Conservation (phyloP, 2,113 vertebrate species). For the Illadopsis cleaveri region DNA sequence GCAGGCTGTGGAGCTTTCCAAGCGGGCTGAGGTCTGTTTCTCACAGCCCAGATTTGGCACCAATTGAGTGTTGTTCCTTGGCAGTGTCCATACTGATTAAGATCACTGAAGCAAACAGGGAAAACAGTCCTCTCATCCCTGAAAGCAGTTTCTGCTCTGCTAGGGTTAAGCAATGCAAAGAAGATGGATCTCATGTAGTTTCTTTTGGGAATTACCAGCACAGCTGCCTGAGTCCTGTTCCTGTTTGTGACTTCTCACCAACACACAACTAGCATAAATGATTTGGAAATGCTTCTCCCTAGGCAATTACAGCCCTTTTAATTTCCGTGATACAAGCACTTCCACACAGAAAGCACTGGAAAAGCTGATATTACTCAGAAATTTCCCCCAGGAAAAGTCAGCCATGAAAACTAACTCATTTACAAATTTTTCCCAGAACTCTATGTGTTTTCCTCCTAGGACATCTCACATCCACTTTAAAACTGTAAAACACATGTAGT, state of each 20-base stretch:
- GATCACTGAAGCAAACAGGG: background rate
- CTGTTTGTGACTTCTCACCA: background rate
- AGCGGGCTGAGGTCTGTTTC: rapidly evolving
- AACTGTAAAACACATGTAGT: background rate
- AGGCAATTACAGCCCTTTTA: background rate
- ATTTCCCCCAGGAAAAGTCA: background rate
- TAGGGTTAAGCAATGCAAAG: background rate
- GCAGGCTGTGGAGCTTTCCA: background rate
- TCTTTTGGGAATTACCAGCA: background rate
- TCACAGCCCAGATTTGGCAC: background rate
- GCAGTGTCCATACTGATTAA: background rate
- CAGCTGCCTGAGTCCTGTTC: background rate
- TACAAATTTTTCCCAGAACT: background rate
- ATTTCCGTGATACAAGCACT: background rate
- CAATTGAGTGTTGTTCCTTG: background rate
- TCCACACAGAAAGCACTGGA: background rate
- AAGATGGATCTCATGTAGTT: background rate
- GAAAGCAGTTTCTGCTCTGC: background rate
- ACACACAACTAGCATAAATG: background rate
- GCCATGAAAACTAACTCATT: background rate
- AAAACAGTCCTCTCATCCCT: background rate
- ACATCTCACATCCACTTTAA: background rate
- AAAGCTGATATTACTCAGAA: background rate
- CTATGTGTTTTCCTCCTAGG: background rate
- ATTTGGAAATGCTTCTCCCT: background rate